Evolutionary conservation across 2,113 vertebrate species (phyloP).

Genomic region (Bubalus kerabau): DNA sequence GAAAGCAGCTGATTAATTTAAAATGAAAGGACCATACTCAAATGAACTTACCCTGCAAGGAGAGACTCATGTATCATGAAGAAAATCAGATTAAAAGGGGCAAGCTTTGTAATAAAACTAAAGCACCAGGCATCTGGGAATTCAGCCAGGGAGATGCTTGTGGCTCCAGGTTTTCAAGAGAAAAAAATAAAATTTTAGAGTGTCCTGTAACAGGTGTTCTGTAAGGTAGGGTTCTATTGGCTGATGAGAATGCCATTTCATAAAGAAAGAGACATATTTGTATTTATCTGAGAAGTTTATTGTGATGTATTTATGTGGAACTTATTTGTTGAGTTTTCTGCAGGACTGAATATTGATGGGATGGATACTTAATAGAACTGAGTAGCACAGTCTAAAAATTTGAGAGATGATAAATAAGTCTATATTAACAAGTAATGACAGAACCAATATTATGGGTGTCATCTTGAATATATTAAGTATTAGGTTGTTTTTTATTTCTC

Average conservation of each 20-base stretch:
- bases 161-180: slow-evolving; percentile 46
- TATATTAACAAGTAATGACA: neutral
- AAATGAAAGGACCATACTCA: slow-evolving; percentile 55
- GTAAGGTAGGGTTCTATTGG: neutral
- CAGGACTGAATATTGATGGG: neutral
- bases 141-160: slow-evolving; percentile 45
- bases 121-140: slow-evolving; percentile 63
- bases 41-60: slow-evolving; percentile 52
- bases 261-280: neutral
- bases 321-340: neutral
- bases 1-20: slow-evolving; percentile 66
- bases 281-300: neutral
- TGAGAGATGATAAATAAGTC: neutral
- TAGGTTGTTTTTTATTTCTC: neutral
- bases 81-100: slow-evolving; percentile 69
- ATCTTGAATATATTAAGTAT: neutral
- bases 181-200: neutral
- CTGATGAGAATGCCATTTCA: neutral
- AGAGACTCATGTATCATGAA: slow-evolving; percentile 55
- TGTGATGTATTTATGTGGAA: neutral
- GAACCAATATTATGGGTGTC: too few relatives aligned
- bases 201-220: neutral
- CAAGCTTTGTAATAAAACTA: slow-evolving; percentile 60
- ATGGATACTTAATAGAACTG: neutral
- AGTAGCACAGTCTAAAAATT: neutral